Conservation (phyloP, 2,888 invertebrate species). For the Sylvicola cinctus region DNA sequence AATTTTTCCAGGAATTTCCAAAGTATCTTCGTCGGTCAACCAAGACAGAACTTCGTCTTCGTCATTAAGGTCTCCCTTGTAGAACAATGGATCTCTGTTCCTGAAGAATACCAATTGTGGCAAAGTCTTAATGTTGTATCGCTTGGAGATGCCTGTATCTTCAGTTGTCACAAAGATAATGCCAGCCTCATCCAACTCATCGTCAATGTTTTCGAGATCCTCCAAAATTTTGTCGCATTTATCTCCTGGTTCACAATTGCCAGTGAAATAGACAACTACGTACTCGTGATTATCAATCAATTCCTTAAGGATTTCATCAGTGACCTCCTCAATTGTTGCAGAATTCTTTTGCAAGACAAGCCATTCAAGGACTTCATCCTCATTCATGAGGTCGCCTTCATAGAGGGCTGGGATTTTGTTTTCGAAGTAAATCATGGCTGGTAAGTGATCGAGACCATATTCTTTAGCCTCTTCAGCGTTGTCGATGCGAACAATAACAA, state of each 20-base stretch:
- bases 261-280: slow-evolving; percentile 85
- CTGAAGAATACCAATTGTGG: slow-evolving; percentile 78
- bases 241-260: slow-evolving; percentile 71
- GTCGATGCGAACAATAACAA: slow-evolving; percentile 76
- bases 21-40: slow-evolving; percentile 76
- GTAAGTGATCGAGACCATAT: slow-evolving; percentile 75
- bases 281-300: slow-evolving; percentile 81
- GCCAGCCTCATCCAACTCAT: slow-evolving; percentile 79
- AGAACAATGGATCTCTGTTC: slow-evolving; percentile 73
- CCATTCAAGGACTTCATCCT: slow-evolving; percentile 83
- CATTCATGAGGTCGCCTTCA: slow-evolving; percentile 79
- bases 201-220: slow-evolving; percentile 79
- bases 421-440: slow-evolving; percentile 63
- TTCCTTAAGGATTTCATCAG: slow-evolving; percentile 70
- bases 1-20: slow-evolving; percentile 80
- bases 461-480: slow-evolving; percentile 79
- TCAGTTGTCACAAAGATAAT: slow-evolving; percentile 88
- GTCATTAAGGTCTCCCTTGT: slow-evolving; percentile 68
- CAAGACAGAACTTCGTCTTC: slow-evolving; percentile 81
- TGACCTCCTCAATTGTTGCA: slow-evolving; percentile 85
- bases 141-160: slow-evolving; percentile 58
- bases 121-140: slow-evolving; percentile 64
- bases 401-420: slow-evolving; percentile 79
- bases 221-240: slow-evolving; percentile 68
- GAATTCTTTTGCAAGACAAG: slow-evolving; percentile 61